Conservation (phyloP, 2,888 invertebrate genomes). For the Pseudococcus longispinus region DNA sequence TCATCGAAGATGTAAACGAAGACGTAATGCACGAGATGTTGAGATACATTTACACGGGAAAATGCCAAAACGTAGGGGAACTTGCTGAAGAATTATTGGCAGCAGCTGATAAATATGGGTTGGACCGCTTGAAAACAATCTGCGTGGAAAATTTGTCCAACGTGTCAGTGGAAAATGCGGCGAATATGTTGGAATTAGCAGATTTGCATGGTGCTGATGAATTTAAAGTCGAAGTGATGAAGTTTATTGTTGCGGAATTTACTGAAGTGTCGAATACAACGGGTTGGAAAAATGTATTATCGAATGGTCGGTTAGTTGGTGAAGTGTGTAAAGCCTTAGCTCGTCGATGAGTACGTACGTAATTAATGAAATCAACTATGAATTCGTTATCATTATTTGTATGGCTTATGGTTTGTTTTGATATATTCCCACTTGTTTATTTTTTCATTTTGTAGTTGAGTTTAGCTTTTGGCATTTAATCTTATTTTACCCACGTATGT, state of each 20-base stretch:
- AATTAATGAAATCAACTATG: too few species aligned
- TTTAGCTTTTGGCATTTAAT: too few species aligned
- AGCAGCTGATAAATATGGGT: conserved; percentile 97
- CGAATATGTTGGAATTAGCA: conserved; percentile 94
- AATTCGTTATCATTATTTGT: too few species aligned
- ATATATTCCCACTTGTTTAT: too few species aligned
- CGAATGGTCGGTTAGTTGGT: neutral
- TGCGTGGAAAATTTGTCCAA: conserved; percentile 95
- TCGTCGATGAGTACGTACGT: neutral
- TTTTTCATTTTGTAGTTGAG: too few species aligned
- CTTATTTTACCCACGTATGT: too few species aligned
- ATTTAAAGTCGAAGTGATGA: neutral
- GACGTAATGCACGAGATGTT: conserved; percentile 97
- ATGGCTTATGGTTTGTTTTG: too few species aligned
- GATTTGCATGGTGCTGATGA: conserved; percentile 94
- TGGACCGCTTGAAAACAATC: conserved; percentile 98
- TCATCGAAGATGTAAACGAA: conserved; percentile 96
- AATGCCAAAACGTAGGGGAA: conserved; percentile 92
- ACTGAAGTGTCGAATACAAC: neutral
- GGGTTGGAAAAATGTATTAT: neutral
- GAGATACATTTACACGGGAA: conserved; percentile 97
- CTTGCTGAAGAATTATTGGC: conserved; percentile 98
- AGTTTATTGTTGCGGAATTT: neutral
- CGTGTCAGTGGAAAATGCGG: conserved; percentile 93
- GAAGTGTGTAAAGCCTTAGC: neutral